A percentile compares a stretch with the other conserved stretches of the same genome.
Evolutionary conservation across 2,113 vertebrate genomes (phyloP).

Genomic region (Oceanites oceanicus): DNA sequence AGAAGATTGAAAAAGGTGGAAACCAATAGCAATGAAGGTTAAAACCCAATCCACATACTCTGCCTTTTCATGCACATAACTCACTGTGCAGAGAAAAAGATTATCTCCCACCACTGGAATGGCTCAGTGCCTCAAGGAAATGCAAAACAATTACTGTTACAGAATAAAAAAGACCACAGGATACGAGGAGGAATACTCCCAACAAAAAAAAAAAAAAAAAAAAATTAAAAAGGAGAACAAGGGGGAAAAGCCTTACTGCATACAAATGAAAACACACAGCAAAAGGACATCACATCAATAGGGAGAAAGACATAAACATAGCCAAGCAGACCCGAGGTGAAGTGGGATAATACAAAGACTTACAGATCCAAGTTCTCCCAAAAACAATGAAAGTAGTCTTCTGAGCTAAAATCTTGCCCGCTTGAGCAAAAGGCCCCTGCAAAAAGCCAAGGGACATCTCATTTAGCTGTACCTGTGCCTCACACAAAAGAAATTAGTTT

Average conservation of each 20-base stretch:
- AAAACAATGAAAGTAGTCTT: background rate
- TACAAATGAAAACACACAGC: background rate
- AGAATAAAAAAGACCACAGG: background rate
- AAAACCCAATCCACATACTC: background rate
- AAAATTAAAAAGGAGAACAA: background rate
- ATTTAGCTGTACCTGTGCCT: background rate
- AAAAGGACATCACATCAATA: background rate
- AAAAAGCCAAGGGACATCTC: background rate
- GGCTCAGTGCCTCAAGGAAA: slow-evolving; percentile 29
- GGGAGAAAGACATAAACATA: background rate
- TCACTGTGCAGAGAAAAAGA: background rate
- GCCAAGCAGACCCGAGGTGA: background rate
- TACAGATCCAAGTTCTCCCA: background rate
- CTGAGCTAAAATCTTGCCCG: background rate
- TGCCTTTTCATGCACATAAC: background rate
- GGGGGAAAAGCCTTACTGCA: background rate
- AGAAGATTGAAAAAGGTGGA: background rate
- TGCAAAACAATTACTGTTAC: background rate
- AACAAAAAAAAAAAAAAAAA: background rate
- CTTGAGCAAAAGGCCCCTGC: background rate
- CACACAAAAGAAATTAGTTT: background rate
- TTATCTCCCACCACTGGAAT: background rate
- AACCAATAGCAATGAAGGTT: background rate
- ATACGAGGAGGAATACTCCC: background rate
- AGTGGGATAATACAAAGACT: background rate